Evolutionary conservation across 2,113 vertebrate genomes (phyloP).

Genomic region (Hiodon tergisus): DNA sequence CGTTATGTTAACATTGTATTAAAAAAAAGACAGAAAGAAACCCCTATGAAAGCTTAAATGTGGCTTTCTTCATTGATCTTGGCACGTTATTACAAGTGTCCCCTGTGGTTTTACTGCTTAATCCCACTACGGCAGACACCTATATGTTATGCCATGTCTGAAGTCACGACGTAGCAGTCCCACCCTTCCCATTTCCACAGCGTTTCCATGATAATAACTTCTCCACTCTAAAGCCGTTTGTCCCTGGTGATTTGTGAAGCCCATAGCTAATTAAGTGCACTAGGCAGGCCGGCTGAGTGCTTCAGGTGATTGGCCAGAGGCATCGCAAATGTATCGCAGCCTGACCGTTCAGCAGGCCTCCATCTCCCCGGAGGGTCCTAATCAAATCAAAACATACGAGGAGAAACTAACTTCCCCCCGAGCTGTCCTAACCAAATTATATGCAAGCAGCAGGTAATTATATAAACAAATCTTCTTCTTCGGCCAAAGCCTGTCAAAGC

Average conservation of each 20-base stretch:
- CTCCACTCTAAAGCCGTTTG: neutral
- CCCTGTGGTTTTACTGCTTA: too few relatives aligned
- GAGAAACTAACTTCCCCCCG: neutral
- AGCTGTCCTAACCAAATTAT: neutral
- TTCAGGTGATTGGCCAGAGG: neutral
- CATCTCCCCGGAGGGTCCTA: neutral
- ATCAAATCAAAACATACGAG: neutral
- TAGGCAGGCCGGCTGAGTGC: neutral
- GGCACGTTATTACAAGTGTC: too few relatives aligned
- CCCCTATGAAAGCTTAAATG: too few relatives aligned
- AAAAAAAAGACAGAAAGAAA: too few relatives aligned
- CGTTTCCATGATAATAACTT: neutral
- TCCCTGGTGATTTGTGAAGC: neutral
- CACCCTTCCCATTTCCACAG: neutral
- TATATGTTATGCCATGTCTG: too few relatives aligned
- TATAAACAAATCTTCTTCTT: neutral
- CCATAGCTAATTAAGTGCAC: neutral
- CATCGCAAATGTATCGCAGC: neutral
- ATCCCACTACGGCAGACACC: too few relatives aligned
- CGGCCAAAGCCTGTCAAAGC: neutral
- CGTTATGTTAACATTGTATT: too few relatives aligned
- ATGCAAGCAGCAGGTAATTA: slow-evolving; percentile 21
- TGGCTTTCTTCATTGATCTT: too few relatives aligned
- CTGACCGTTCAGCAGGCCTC: too few relatives aligned
- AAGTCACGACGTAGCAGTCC: neutral